These are phyloP conservation scores for Oscheius sp. DNA, from an alignment of 1,140 invertebrate species.

Conservation along the genomic window DNA sequence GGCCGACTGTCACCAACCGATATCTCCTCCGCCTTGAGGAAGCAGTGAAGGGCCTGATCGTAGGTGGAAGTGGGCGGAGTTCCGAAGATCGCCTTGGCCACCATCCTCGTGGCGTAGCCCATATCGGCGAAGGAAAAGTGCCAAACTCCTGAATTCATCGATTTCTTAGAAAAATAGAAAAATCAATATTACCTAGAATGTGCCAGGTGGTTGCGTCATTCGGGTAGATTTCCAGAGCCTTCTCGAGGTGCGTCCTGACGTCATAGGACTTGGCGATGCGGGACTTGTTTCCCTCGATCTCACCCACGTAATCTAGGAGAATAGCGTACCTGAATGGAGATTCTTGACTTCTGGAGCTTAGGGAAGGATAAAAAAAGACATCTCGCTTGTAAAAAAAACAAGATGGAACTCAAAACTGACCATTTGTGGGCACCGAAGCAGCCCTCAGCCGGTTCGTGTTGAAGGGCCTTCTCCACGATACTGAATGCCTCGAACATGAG, in stretches of 20 bases:
- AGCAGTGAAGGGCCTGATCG: conserved; percentile 54
- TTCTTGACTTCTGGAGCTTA: no score
- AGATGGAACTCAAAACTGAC: conserved; percentile 39
- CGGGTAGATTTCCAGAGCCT: conserved; percentile 54
- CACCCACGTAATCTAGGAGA: conserved; percentile 54
- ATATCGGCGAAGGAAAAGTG: conserved; percentile 58
- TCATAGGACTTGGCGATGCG: conserved; percentile 46
- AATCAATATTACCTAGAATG: conserved; percentile 46
- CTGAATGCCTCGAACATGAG: conserved; percentile 51
- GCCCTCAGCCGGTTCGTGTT: conserved; percentile 36
- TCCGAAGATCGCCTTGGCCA: conserved; percentile 51
- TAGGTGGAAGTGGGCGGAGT: conserved; percentile 55
- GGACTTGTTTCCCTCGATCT: conserved; percentile 54
- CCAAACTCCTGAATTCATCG: conserved; percentile 50
- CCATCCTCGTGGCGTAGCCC: conserved; percentile 38
- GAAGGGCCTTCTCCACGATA: conserved; percentile 48
- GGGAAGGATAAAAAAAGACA: no score
- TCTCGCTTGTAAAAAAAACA: conserved; percentile 35
- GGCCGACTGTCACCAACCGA: background rate
- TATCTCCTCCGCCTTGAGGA: conserved; percentile 53
- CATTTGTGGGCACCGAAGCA: conserved; percentile 59
- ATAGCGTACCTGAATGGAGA: conserved; percentile 60
- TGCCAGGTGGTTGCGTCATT: conserved; percentile 59
- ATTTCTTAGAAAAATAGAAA: conserved; percentile 21
- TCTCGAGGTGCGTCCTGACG: conserved; percentile 53